Conservation (phyloP, 2,797 vertebrate genomes). For the Parauchenoglanis ngamensis region DNA sequence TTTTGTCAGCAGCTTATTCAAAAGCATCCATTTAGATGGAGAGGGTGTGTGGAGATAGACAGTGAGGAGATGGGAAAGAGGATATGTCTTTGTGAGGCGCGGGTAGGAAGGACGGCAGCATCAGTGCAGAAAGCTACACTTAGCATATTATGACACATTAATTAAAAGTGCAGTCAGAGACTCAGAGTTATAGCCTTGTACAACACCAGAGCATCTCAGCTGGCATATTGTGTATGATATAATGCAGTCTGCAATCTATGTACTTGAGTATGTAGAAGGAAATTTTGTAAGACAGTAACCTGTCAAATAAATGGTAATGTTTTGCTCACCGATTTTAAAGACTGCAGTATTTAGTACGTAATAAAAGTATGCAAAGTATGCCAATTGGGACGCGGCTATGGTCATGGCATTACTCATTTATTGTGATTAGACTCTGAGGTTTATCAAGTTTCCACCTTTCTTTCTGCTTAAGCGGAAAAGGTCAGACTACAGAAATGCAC, state of each 20-base stretch:
- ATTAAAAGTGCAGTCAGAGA: slow-evolving; percentile 9
- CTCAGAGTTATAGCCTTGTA: neutral
- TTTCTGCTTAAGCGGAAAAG: neutral
- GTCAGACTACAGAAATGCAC: neutral
- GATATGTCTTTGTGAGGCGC: slow-evolving; percentile 41
- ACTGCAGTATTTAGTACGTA: neutral
- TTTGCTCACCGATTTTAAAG: neutral
- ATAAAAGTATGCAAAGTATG: neutral
- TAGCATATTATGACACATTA: slow-evolving; percentile 8
- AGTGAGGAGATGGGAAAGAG: slow-evolving; percentile 41
- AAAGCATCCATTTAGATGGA: slow-evolving; percentile 49
- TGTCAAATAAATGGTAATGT: neutral
- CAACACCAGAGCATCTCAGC: neutral
- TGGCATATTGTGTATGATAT: neutral
- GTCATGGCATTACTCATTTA: neutral
- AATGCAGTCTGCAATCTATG: neutral
- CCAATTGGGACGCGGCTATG: neutral
- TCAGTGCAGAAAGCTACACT: slow-evolving; percentile 23
- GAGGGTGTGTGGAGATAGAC: slow-evolving; percentile 31
- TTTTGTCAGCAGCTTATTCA: slow-evolving; percentile 57
- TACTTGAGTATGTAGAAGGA: neutral
- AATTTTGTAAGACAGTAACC: neutral
- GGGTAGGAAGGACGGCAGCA: slow-evolving; percentile 21
- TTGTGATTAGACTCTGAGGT: neutral
- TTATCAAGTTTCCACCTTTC: neutral